A percentile compares a stretch with the other conserved stretches of the same genome.
Conservation (phyloP, 2,888 invertebrate genomes). For the Protophormia terraenovae region DNA sequence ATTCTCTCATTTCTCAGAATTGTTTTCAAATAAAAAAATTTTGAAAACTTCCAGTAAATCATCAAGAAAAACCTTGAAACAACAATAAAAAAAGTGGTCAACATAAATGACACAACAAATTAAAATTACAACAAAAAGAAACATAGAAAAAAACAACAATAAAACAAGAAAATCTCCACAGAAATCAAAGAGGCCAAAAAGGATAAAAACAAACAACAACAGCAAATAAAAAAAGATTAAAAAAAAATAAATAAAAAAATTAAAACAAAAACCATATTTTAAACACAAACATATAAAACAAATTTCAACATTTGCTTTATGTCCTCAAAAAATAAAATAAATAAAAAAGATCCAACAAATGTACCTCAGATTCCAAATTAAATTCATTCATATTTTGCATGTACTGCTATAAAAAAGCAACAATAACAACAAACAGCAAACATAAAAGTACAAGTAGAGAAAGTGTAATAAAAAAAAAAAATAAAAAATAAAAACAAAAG, state of each 20-base stretch:
- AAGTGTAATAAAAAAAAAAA: neutral
- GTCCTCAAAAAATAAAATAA: neutral
- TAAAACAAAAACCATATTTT: neutral
- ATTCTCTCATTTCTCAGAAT: too few species aligned
- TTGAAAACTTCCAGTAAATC: neutral
- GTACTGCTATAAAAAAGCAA: neutral
- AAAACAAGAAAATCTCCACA: neutral
- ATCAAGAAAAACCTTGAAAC: neutral
- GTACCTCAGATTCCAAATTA: too few species aligned
- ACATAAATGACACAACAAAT: slow-evolving; percentile 3
- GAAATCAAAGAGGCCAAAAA: neutral
- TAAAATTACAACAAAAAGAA: neutral
- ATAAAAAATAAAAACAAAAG: neutral
- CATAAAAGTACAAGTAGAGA: too few species aligned
- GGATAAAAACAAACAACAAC: neutral
- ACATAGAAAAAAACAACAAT: neutral
- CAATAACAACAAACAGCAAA: neutral
- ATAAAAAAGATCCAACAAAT: neutral
- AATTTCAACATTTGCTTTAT: too few species aligned
- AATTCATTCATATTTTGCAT: neutral
- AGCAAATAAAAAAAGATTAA: too few species aligned
- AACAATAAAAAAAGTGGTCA: neutral
- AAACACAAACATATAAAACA: neutral
- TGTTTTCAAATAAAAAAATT: too few species aligned
- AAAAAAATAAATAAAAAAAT: too few species aligned